Evolutionary conservation across 2,113 vertebrate genomes (phyloP).

Genomic region (Camarhynchus parvulus): DNA sequence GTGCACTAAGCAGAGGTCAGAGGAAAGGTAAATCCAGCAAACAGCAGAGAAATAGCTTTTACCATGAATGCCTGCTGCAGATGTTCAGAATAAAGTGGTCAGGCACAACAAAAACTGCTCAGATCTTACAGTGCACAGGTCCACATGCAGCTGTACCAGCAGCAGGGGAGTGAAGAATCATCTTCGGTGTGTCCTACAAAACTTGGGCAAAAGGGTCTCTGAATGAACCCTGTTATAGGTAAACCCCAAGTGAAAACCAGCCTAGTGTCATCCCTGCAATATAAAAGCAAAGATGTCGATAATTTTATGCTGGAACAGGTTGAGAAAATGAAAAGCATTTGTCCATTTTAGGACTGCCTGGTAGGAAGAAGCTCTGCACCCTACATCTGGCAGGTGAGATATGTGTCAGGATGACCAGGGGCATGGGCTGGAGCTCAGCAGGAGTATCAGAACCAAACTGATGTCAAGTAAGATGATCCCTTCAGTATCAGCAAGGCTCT

Average conservation of each 20-base stretch:
- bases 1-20: background rate
- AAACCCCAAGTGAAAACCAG: background rate
- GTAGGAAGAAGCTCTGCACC: background rate
- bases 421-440: background rate
- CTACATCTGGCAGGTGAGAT: background rate
- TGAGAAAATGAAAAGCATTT: background rate
- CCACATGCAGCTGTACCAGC: background rate
- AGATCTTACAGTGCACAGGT: background rate
- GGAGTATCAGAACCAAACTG: background rate
- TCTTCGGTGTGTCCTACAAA: background rate
- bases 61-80: background rate
- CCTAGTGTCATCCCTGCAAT: background rate
- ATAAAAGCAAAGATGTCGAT: background rate
- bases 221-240: background rate
- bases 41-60: background rate
- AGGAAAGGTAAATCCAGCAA: background rate
- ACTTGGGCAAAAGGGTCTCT: background rate
- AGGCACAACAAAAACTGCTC: background rate
- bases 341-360: background rate
- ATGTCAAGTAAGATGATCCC: background rate
- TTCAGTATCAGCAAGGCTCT: background rate
- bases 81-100: background rate
- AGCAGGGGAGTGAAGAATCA: background rate
- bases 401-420: background rate
- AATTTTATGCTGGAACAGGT: background rate